Conservation (phyloP, 2,888 invertebrate species). For the Melanostoma mellinum region DNA sequence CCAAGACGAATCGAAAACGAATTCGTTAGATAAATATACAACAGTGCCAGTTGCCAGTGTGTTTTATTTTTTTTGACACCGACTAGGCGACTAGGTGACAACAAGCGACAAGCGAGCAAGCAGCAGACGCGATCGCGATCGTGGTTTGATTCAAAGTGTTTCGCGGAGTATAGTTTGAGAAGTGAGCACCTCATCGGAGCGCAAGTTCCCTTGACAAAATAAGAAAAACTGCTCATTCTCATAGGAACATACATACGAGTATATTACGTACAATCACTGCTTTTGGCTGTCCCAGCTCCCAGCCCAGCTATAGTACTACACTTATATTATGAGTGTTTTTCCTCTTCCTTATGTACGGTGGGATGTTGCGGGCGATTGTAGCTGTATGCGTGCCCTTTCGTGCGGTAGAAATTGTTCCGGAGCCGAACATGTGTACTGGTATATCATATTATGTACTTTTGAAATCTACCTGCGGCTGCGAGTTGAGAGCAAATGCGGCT, state of each 20-base stretch:
- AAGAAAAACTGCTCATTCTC: slow-evolving; percentile 22
- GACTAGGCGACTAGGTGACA: slow-evolving; percentile 1
- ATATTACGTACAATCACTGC: slow-evolving; percentile 1
- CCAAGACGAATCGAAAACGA: slow-evolving; percentile 38
- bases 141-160: slow-evolving; percentile 57
- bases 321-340: slow-evolving; percentile 37
- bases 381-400: slow-evolving; percentile 41
- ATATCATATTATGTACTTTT: slow-evolving; percentile 42
- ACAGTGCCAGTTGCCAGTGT: slow-evolving; percentile 17
- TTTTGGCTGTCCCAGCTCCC: background rate
- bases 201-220: slow-evolving; percentile 43
- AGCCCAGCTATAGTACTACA: slow-evolving; percentile 5
- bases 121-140: slow-evolving; percentile 57
- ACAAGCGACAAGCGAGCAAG: slow-evolving; percentile 43
- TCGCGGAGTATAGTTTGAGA: slow-evolving; percentile 16
- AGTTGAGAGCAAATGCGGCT: slow-evolving; percentile 25
- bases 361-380: slow-evolving; percentile 27
- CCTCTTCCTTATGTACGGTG: slow-evolving; percentile 11
- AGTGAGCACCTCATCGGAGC: slow-evolving; percentile 36
- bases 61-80: slow-evolving; percentile 37
- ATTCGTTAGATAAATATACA: slow-evolving; percentile 49
- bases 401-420: slow-evolving; percentile 34
- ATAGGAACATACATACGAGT: too few relatives aligned
- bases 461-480: slow-evolving; percentile 62
- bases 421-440: background rate